phyloP scores from a whole-genome alignment of 2,888 invertebrate genomes.

The Noctua comes region DNA sequence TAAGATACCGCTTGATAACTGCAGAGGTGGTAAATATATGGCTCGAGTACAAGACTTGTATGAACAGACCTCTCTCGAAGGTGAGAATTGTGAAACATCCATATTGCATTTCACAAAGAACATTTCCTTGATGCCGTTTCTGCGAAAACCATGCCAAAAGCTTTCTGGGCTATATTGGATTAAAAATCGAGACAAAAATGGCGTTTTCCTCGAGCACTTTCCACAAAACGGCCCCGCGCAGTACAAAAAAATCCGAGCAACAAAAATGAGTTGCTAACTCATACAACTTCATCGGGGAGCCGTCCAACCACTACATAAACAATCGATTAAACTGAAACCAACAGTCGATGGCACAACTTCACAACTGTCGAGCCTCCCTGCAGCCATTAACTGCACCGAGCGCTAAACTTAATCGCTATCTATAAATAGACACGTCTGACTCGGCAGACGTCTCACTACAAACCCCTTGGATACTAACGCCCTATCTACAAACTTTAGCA shows the following conservation, averaged over 20 bases:
- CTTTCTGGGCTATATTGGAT: background rate
- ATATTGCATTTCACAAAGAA: background rate
- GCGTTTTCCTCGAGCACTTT: constrained; percentile 29
- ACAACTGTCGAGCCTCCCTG: constrained; percentile 70
- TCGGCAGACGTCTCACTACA: constrained; percentile 83
- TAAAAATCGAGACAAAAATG: constrained; percentile 5
- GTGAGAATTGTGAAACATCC: background rate
- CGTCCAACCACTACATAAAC: constrained; percentile 70
- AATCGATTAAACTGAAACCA: constrained; percentile 74
- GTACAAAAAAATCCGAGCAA: constrained; percentile 9
- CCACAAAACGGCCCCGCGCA: constrained; percentile 4
- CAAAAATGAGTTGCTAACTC: constrained; percentile 46
- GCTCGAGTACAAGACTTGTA: background rate
- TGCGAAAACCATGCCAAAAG: background rate
- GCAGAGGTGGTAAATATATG: background rate
- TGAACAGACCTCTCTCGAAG: background rate
- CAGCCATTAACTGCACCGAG: constrained; percentile 75
- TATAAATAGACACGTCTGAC: constrained; percentile 88
- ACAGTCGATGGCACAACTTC: constrained; percentile 68
- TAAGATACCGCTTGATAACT: constrained; percentile 6
- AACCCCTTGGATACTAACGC: constrained; percentile 64
- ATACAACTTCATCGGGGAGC: constrained; percentile 56
- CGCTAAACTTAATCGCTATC: constrained; percentile 81
- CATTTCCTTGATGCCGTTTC: background rate
- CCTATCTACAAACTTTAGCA: constrained; percentile 56